Percentiles rank a stretch among this genome's conserved stretches.
Conservation (phyloP, 2,797 vertebrate genomes). For the Enteromius trimaculatus region DNA sequence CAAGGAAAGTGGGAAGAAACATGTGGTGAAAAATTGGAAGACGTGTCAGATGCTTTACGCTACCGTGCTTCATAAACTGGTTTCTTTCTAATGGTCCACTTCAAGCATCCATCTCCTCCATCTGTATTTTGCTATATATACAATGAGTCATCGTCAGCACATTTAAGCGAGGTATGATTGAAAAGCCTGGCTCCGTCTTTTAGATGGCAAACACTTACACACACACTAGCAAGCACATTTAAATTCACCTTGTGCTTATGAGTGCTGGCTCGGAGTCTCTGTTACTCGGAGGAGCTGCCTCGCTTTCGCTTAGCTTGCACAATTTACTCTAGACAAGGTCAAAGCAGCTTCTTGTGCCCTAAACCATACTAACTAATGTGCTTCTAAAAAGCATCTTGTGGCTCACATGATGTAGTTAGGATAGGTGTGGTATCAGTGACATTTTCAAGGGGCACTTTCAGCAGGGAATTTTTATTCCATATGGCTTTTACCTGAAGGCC, state of each 20-base stretch:
- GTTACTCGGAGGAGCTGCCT: constrained; percentile 15
- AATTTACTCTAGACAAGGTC: constrained; percentile 54
- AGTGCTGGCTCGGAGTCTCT: constrained; percentile 29
- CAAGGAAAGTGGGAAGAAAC: neutral
- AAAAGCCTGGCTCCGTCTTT: constrained; percentile 48
- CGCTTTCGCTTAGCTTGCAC: constrained; percentile 39
- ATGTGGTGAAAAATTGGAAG: constrained; percentile 11
- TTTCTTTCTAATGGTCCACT: constrained; percentile 32
- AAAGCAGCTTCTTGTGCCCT: constrained; percentile 26
- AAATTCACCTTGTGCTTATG: constrained; percentile 49
- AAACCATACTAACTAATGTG: constrained; percentile 46
- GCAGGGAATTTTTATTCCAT: constrained; percentile 59
- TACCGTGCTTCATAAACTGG: constrained; percentile 6
- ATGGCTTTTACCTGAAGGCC: constrained; percentile 70
- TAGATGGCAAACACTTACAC: constrained; percentile 39
- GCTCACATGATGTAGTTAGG: constrained; percentile 21
- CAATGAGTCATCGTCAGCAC: constrained; percentile 56
- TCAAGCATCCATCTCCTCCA: neutral
- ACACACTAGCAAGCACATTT: constrained; percentile 45
- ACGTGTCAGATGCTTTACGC: neutral
- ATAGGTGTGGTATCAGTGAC: constrained; percentile 64
- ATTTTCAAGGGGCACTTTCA: constrained; percentile 61
- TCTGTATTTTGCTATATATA: constrained; percentile 34
- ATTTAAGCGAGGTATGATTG: constrained; percentile 47
- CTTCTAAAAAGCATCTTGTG: constrained; percentile 36